These are phyloP conservation scores for Adelosebastes latens DNA, from an alignment of 2,797 vertebrate species.

Conservation along the genomic window DNA sequence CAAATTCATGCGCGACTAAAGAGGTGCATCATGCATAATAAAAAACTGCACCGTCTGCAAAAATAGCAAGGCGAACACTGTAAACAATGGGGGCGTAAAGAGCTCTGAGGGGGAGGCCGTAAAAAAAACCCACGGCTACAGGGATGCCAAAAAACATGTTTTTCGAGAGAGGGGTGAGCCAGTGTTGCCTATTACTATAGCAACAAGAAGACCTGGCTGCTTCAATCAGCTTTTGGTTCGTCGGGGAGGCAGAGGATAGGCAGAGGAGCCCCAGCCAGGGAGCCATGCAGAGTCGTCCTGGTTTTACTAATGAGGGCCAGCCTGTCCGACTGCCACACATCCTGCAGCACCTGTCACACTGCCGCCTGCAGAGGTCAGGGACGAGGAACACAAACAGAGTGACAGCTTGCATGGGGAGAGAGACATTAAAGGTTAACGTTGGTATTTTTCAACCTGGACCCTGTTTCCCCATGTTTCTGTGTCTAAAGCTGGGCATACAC, in stretches of 20 bases:
- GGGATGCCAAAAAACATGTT: slow-evolving; percentile 71
- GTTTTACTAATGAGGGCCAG: slow-evolving; percentile 77
- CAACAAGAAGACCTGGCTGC: slow-evolving; percentile 82
- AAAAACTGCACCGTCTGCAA: slow-evolving; percentile 69
- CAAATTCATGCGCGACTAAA: slow-evolving; percentile 61
- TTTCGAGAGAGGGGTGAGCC: slow-evolving; percentile 58
- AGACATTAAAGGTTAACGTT: too few relatives aligned
- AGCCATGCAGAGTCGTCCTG: slow-evolving; percentile 41
- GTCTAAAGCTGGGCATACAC: not conserved
- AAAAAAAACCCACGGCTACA: slow-evolving; percentile 61
- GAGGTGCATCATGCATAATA: slow-evolving; percentile 62
- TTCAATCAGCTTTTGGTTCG: slow-evolving; percentile 73
- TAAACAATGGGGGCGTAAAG: slow-evolving; percentile 68
- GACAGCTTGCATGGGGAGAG: not conserved
- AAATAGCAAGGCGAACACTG: slow-evolving; percentile 53
- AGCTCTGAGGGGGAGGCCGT: slow-evolving; percentile 57
- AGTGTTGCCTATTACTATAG: slow-evolving; percentile 83
- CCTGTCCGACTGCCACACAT: slow-evolving; percentile 24
- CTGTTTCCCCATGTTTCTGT: not conserved
- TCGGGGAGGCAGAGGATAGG: slow-evolving; percentile 61
- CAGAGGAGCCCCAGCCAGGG: slow-evolving; percentile 56
- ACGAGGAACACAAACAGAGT: not conserved
- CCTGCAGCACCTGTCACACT: slow-evolving; percentile 45
- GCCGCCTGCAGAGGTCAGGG: slow-evolving; percentile 31
- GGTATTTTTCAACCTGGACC: too few relatives aligned